Base-by-base conservation (phyloP, 1,140 invertebrate species). In the Hyphantria cunea region DNA sequence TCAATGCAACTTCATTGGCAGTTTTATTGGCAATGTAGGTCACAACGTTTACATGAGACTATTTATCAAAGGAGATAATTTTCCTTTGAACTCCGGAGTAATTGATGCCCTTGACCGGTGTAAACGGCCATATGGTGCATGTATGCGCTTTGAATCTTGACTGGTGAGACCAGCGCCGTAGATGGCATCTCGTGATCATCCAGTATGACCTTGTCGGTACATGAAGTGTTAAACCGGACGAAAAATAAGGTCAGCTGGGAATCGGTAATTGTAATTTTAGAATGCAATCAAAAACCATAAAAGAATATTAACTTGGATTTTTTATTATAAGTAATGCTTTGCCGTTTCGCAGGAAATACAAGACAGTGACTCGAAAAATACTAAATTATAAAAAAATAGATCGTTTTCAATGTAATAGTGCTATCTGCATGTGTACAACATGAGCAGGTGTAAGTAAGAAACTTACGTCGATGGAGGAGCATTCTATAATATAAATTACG, bases 31-130 rank as follows among this genome's bases (percentile, higher is more conserved):
- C 47, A 64, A 68, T 69, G 47, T 66, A 55, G 65, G 64, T 50
- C 64, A 66, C 12, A 59, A 31, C 53, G 52, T 64, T 67, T 70
- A 64, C 62, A 51, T 50, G 63, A 55, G 37, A 48, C 32, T 48
- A 49, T 58, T 58, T 58, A 60, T 41, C 64, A 66, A 60, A 64
- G 44, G 50, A 60, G 60, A 68, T 59, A 64, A 69, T 66, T 55
- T 70, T 68, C 58, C 68, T 76, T 72, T 76, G 65, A 72, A 72
- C 64, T 71, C 74, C 59, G 54, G 70, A 72, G 62, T 64, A 61
- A 53, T 71, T 45, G 47, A 39, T 45, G 48, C 69, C 83, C 83
- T 84, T 84, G 83, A 82, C 79, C 76, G 47, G 67, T 14, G 59
- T 47, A 44, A 45, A n/a, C 52, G 41, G 53, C 68, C 70, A 76